phyloP scores from a whole-genome alignment of 2,113 vertebrate species.

The Patagioenas fasciata region DNA sequence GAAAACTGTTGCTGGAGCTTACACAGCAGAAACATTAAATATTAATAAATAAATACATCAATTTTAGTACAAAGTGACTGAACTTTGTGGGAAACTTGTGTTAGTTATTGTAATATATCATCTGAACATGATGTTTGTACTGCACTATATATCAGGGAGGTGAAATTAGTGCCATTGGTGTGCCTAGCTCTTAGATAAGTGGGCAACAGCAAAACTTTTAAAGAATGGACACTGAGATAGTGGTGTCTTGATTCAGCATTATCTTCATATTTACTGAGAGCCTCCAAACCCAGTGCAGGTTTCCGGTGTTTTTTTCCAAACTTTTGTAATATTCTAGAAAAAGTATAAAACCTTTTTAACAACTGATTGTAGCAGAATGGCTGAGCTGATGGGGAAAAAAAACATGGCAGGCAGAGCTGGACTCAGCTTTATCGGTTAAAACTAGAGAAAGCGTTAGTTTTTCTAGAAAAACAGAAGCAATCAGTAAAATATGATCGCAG shows the following conservation, averaged over 20 bases:
- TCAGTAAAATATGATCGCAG: neutral
- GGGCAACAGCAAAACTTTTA: neutral
- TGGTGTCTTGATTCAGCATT: neutral
- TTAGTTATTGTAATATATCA: neutral
- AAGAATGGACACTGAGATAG: neutral
- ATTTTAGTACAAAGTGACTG: neutral
- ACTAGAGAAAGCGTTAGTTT: neutral
- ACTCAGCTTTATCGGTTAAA: neutral
- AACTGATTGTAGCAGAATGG: neutral
- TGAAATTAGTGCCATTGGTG: neutral
- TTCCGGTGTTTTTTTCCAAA: neutral
- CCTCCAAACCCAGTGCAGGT: neutral
- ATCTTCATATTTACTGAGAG: neutral
- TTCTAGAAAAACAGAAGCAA: neutral
- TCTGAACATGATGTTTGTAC: neutral
- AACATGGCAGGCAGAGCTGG: neutral
- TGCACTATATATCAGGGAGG: neutral
- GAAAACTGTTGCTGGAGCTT: neutral
- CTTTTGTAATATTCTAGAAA: neutral
- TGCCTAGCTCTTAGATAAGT: neutral
- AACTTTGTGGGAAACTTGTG: neutral
- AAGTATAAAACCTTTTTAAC: neutral
- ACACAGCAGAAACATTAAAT: slow-evolving; percentile 4
- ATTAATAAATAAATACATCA: neutral
- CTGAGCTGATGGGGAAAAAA: neutral